Evolutionary conservation across 2,797 vertebrate genomes (phyloP), one percentile per base, ranked within the genome.

Genomic region (Crypturellus tataupa): DNA sequence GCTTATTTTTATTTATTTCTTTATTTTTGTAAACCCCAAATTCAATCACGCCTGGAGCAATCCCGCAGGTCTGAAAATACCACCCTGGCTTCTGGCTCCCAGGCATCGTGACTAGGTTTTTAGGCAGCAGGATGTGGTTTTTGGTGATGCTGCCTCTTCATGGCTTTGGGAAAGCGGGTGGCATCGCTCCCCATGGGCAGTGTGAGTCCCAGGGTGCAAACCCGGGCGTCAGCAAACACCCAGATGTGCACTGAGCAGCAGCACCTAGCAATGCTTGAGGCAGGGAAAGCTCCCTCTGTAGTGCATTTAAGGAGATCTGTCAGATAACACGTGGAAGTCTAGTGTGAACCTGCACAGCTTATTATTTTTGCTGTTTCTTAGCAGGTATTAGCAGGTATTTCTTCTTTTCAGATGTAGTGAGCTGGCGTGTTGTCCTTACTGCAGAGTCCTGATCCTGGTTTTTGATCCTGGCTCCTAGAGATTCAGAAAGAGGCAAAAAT

Each of bases 21-120:
- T 23, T 37, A 37, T 93, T 96, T 95, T 87, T 95, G 94, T 94
- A 96, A 97, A 92, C 90, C 93, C 93, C 80, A 96, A 97, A 97
- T 84, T 92, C 95, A 93, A 97, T 97, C 97, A 97, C 90, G 75
- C 84, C 94, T 77, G 71, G 86, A 96, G 91, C 92, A 93, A 56
- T 96, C 97, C 92, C 94, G 62, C 60, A 88, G 86, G 94, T 79
- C 76, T 93, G 60, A 44, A 42, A 79, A 1, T 1, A 1, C 29
- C 58, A 1, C 31, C 58, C 58, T 80, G 89, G 80, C 89, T 97
- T 95, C 83, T 68, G 55, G 44, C 93, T 97, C 96, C 83, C 68
- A 89, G 40, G 73, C 77, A 47, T 88, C 46, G 29, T 70, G 72
- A 46, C 68, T 87, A 77, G 58, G 33, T 68, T 96, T 96, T 93